phyloP scores from a whole-genome alignment of 2,113 vertebrate genomes.

The Dendropsophus ebraccatus region DNA sequence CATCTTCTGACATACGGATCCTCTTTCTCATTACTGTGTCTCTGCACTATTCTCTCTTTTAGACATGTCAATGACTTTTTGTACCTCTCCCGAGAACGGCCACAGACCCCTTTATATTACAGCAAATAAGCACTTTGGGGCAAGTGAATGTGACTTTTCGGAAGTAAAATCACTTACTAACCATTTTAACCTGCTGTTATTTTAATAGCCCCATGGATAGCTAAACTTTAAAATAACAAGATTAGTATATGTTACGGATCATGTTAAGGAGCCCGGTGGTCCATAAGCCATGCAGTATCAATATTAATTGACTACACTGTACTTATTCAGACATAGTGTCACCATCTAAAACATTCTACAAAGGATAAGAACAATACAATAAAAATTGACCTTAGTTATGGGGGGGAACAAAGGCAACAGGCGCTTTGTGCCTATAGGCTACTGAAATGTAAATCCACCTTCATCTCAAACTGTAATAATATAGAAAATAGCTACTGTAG shows the following conservation, averaged over 20 bases:
- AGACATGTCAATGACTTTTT: neutral
- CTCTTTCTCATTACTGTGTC: neutral
- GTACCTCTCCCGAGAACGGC: neutral
- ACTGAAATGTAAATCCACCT: neutral
- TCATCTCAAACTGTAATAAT: no score
- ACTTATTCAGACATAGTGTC: neutral
- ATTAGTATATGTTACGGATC: neutral
- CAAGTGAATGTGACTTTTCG: neutral
- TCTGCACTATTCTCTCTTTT: neutral
- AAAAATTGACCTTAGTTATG: neutral
- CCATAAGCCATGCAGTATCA: neutral
- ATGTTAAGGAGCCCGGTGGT: neutral
- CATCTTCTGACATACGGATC: neutral
- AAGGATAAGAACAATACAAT: neutral
- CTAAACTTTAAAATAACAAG: neutral
- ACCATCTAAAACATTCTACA: neutral
- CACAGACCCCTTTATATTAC: neutral
- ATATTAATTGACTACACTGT: neutral
- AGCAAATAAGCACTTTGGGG: neutral
- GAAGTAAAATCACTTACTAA: conserved; percentile 2
- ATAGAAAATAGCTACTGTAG: no score
- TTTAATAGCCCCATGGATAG: neutral
- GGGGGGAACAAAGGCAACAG: neutral
- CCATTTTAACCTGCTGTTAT: neutral
- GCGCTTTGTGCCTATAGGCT: neutral